A percentile compares a stretch with the other conserved stretches of the same genome.
Conservation (phyloP, 2,113 vertebrate genomes). For the Odocoileus hemionus region DNA sequence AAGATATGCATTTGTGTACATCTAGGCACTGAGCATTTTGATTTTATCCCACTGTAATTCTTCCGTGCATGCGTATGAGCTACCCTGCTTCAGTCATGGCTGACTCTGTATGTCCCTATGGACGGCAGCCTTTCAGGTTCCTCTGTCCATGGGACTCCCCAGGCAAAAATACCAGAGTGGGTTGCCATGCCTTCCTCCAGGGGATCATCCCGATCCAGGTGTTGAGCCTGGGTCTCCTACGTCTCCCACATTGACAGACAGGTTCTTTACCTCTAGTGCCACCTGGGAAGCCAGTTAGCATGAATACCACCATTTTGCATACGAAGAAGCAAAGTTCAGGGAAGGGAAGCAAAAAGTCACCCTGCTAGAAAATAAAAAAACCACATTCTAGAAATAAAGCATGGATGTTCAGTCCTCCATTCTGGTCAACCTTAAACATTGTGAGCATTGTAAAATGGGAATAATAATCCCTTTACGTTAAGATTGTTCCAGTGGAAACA, state of each 20-base stretch:
- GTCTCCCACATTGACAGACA: background rate
- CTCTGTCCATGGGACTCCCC: background rate
- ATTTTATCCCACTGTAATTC: background rate
- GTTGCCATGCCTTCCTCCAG: background rate
- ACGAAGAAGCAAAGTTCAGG: background rate
- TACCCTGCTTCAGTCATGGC: background rate
- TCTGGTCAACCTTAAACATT: background rate
- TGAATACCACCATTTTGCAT: background rate
- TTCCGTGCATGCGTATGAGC: background rate
- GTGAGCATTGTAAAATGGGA: background rate
- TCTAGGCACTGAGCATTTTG: background rate
- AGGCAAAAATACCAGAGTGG: background rate
- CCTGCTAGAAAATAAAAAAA: background rate
- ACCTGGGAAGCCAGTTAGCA: background rate
- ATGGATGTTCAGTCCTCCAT: background rate
- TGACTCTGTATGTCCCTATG: background rate
- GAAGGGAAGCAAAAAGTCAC: background rate
- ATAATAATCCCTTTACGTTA: background rate
- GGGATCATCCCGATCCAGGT: background rate
- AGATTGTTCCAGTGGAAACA: background rate
- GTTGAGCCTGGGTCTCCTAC: background rate
- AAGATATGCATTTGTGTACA: background rate
- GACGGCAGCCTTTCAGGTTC: background rate
- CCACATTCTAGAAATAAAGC: background rate
- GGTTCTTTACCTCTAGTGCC: background rate